Evolutionary conservation across 23 tunicate species (phyloP).

Genomic region (Ciona savignyi): DNA sequence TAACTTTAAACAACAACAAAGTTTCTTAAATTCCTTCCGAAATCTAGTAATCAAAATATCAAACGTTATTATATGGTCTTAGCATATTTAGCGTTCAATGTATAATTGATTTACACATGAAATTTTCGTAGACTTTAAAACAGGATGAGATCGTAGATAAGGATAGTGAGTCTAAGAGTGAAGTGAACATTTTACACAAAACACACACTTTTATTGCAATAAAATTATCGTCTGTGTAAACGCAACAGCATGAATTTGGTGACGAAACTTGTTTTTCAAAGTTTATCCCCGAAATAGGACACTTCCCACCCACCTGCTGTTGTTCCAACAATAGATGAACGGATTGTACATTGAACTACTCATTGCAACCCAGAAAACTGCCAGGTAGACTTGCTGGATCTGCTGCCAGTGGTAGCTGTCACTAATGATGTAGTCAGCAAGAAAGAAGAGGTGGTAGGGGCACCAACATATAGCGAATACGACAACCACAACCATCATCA

Average conservation of each 20-base stretch:
- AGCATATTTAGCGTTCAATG: no score
- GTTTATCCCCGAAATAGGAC: neutral
- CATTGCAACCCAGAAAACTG: conserved; percentile 48
- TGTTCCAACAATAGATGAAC: conserved; percentile 44
- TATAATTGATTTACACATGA: no score
- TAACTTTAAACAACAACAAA: neutral
- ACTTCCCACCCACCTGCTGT: conserved; percentile 8
- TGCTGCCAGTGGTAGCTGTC: neutral
- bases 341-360: conserved; percentile 48
- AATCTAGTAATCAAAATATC: neutral
- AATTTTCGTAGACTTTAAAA: no score
- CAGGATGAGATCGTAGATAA: no score
- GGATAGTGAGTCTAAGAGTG: no score
- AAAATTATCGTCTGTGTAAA: no score
- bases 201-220: no score
- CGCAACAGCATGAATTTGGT: no score
- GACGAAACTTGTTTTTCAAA: neutral
- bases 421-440: neutral
- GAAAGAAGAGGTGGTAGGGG: conserved; percentile 41
- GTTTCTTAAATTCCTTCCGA: neutral
- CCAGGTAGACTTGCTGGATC: conserved; percentile 28
- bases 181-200: no score
- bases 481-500: conserved; percentile 42
- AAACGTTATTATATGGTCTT: no score
- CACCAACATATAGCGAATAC: conserved; percentile 42